A percentile compares a stretch with the other conserved stretches of the same genome.
Evolutionary conservation across 2,113 vertebrate genomes (phyloP).

Genomic region (Ariopsis seemanni): DNA sequence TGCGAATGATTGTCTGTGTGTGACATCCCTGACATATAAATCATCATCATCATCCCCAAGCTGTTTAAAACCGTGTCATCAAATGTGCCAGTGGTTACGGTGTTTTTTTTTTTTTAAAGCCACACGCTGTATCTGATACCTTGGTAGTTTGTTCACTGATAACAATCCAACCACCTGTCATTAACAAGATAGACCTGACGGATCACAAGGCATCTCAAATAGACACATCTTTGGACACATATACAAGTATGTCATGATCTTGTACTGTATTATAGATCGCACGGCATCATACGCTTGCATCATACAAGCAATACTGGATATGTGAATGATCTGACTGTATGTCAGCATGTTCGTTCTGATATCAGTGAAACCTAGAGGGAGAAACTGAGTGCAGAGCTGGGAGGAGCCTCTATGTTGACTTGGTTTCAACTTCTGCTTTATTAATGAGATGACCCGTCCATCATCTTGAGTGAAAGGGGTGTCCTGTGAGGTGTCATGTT

Average conservation of each 20-base stretch:
- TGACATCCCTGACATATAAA: conserved; percentile 9
- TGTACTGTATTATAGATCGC: neutral
- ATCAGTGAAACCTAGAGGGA: neutral
- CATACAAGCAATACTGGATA: neutral
- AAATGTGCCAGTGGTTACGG: neutral
- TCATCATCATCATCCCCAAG: conserved; percentile 4
- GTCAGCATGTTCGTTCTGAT: conserved; percentile 1
- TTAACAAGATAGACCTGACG: neutral
- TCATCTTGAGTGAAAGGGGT: conserved; percentile 34
- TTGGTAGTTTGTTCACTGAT: neutral
- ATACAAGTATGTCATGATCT: neutral
- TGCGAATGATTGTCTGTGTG: neutral
- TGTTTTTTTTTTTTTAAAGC: neutral
- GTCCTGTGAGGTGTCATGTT: conserved; percentile 31
- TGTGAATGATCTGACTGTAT: conserved; percentile 3
- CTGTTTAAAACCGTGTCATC: conserved; percentile 16
- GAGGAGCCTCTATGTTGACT: neutral
- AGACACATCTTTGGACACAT: neutral
- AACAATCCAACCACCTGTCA: neutral
- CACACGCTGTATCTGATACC: neutral
- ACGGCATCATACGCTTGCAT: neutral
- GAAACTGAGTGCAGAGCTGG: neutral
- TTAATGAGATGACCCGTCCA: conserved; percentile 31
- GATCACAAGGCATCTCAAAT: neutral
- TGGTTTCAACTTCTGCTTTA: conserved; percentile 19